These are phyloP conservation scores for Masticophis lateralis DNA, from an alignment of 2,797 vertebrate species.

Conservation along the genomic window DNA sequence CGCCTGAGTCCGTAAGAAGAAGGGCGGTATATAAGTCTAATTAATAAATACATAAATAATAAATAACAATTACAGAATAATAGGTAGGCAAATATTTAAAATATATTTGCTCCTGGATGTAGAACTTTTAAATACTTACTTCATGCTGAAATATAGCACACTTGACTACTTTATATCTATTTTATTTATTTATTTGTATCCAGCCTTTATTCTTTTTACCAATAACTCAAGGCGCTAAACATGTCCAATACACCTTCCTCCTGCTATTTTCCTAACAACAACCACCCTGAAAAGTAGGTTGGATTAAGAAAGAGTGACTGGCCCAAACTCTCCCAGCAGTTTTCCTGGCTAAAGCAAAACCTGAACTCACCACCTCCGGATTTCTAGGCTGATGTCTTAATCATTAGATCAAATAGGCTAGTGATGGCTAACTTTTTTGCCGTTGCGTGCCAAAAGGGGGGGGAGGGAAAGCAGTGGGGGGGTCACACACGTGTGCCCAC, in stretches of 20 bases:
- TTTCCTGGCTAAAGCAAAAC: not conserved
- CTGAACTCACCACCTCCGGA: not conserved
- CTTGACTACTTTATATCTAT: constrained; percentile 30
- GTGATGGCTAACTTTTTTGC: no score
- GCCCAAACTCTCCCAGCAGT: not conserved
- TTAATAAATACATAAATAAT: no score
- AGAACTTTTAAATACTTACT: constrained; percentile 51
- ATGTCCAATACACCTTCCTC: not conserved
- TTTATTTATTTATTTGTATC: not conserved
- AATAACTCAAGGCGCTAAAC: not conserved
- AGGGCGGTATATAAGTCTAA: no score
- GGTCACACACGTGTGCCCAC: no score
- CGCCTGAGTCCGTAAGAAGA: no score
- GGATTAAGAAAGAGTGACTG: not conserved
- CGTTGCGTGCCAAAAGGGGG: no score
- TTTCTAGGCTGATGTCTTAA: not conserved
- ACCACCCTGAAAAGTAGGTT: not conserved
- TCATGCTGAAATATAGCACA: constrained; percentile 19
- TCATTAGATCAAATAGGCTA: not conserved
- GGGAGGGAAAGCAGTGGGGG: no score
- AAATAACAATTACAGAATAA: constrained; percentile 59
- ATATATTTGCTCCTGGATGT: constrained; percentile 51
- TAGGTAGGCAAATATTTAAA: constrained; percentile 55
- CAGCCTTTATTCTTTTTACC: not conserved
- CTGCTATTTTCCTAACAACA: not conserved